Evolutionary conservation across 2,113 vertebrate genomes (phyloP), one percentile per base, ranked within the genome.

Genomic region (Lichenostomus cassidix): DNA sequence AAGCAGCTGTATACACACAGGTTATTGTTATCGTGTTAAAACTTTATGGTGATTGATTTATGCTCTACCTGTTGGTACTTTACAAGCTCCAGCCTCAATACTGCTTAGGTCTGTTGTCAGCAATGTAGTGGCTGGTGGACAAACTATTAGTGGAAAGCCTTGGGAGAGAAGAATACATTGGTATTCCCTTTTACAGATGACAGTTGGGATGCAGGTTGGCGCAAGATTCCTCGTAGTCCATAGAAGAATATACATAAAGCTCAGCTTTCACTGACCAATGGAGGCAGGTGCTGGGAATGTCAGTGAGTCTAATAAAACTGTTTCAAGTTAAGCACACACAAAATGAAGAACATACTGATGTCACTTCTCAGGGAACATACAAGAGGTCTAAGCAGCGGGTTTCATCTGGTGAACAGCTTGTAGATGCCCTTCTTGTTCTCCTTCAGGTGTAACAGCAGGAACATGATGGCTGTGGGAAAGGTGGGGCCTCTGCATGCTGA

Each of bases 401-500:
- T 83, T 76, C 53, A 50, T 52, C 41, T 4, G 2, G 6, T 41
- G 14, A 39, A 11, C 13, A 7, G 2, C 41, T 50, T 87, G 29
- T 68, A 69, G 49, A 59, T 18, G 7, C 27, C 23, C 25, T 92
- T 83, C 63, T 80, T 70, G 5, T 49, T 84, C 20, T 75, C 11
- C 56, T 90, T 74, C 41, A 53, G 55, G n/a, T 46, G 15, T 24
- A 76, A 41, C 31, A 83, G 33, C 47, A 59, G 77, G 35, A 89
- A 50, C 58, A 23, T 28, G 28, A 24, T 58, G n/a, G 25, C 52
- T 37, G 2, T 31, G n/a, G 39, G 19, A 78, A 47, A 27, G 9
- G 7, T 19, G 33, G 4, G 1, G 1, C 29, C 14, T 15, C 5
- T 49, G 6, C 47, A 5, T 59, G 18, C 15, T 1, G 0, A 44